Evolutionary conservation across 2,797 vertebrate species (phyloP).

Genomic region (Salmo trutta): DNA sequence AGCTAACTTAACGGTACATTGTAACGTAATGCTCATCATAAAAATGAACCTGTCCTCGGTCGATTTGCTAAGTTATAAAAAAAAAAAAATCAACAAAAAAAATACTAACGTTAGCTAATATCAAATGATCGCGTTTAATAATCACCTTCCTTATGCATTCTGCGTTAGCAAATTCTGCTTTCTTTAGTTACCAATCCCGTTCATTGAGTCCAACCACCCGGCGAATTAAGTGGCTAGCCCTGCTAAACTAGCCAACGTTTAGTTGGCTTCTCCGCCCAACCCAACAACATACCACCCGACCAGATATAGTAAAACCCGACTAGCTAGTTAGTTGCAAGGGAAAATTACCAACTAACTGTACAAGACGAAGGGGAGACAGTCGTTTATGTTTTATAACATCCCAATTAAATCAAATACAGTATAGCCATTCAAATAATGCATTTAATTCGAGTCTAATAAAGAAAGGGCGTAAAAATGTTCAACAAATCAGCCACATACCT

Average conservation of each 20-base stretch:
- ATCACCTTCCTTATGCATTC: neutral
- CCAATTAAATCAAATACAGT: neutral
- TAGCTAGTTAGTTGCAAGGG: neutral
- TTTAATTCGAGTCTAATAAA: conserved; percentile 20
- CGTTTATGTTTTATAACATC: neutral
- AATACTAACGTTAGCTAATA: neutral
- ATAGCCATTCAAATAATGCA: conserved; percentile 20
- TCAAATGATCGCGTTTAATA: neutral
- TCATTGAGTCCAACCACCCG: neutral
- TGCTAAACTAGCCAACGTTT: neutral
- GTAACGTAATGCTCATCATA: neutral
- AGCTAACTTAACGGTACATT: neutral
- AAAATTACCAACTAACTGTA: neutral
- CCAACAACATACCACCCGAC: neutral
- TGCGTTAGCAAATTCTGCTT: neutral
- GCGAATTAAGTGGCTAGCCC: neutral
- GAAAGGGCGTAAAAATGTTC: conserved; percentile 48
- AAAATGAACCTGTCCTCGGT: neutral
- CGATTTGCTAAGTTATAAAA: neutral
- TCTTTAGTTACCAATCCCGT: neutral
- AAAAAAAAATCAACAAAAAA: neutral
- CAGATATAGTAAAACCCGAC: conserved; percentile 29
- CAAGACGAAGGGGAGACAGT: conserved; percentile 1
- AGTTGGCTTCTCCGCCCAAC: neutral
- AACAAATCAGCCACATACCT: conserved; percentile 76